Evolutionary conservation across 2,797 vertebrate genomes (phyloP), one percentile per base, ranked within the genome.

Genomic region (Tamandua tetradactyla): DNA sequence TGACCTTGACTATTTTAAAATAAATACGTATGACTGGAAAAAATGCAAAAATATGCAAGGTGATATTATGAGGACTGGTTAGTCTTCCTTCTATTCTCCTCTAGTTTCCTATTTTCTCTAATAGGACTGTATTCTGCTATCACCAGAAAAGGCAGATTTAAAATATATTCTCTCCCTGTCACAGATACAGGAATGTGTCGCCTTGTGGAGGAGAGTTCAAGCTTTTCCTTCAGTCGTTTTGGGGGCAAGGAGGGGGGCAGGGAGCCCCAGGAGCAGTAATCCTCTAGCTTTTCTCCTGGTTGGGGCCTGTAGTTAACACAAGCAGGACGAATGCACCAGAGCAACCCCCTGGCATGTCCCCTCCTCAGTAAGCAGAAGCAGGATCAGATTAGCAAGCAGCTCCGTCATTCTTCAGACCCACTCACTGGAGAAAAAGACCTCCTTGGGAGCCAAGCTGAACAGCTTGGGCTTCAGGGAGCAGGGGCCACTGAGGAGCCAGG

Each of bases 351-450:
- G n/a, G 95, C 94, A 93, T 52, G 96, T 62, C 52, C 59, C 83
- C 91, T 93, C 52, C 81, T 94, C 75, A 22, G 89, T 78, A 87
- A 95, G 84, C 95, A 61, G 93, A 49, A 83, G 64, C 95, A 78
- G 91, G 68, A 88, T 42, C 86, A 96, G 94, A 95, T 96, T 96
- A 96, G 95, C 72, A 81, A 94, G 72, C 10, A 3, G 85, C 72
- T 93, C 18, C 0, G 23, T 97, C 95, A 95, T 97, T 96, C 94
- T 97, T 95, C 90, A 89, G 91, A 91, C 61, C 74, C 87, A 96
- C 96, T 96, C 96, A 96, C 88, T 95, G 95, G 95, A 96, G 93
- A 96, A 95, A 97, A 97, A 94, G 94, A 95, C 96, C 94, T 97
- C 96, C 92, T 96, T 93, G 81, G 88, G 94, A 85, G 95, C 57